Evolutionary conservation across 2,888 invertebrate genomes (phyloP), one percentile per base, ranked within the genome.

Genomic region (Luffia ferchaultella): DNA sequence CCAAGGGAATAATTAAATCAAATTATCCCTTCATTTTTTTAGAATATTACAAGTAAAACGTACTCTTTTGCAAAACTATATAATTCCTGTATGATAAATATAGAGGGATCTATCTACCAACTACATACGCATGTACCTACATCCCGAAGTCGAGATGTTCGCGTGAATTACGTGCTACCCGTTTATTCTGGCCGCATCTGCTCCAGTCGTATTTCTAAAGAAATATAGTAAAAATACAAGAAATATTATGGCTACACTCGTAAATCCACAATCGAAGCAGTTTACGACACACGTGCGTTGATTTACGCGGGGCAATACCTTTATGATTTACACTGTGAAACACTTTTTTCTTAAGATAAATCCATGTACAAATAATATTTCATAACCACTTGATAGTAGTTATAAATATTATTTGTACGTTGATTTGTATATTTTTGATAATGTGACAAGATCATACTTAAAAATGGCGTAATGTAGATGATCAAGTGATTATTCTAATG

Each of bases 211-310:
- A 30, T 30, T 30, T 30, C 30, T 30, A 3, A 12, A 12, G 30
- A 12, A 30, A 12, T 7, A 12, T 30, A 30, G n/a, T 30, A 30
- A 30, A 30, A 30, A 30, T 30, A 30, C 12, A 30, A 30, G 30
- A 7, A 30, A 30, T 30, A 30, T 7, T 12, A 30, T 12, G 30
- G 30, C 12, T 30, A n/a, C n/a, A n/a, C n/a, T 12, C 30, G 53
- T 54, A 53, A 53, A 53, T 54, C 52, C 17, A 44, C 19, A 19
- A 41, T 20, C 42, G 41, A 48, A 47, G 51, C 54, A 50, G 53
- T 54, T 54, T 48, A 51, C 46, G 46, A 50, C 54, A 53, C 50
- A 50, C 45, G 17, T 20, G 50, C 46, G 42, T 49, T 53, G 53
- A 54, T 54, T 53, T 53, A 54, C 45, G 50, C 44, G 20, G n/a